A percentile compares a stretch with the other conserved stretches of the same genome.
These are phyloP conservation scores for Xiphophorus maculatus DNA, from an alignment of 2,113 vertebrate species.

Conservation along the genomic window DNA sequence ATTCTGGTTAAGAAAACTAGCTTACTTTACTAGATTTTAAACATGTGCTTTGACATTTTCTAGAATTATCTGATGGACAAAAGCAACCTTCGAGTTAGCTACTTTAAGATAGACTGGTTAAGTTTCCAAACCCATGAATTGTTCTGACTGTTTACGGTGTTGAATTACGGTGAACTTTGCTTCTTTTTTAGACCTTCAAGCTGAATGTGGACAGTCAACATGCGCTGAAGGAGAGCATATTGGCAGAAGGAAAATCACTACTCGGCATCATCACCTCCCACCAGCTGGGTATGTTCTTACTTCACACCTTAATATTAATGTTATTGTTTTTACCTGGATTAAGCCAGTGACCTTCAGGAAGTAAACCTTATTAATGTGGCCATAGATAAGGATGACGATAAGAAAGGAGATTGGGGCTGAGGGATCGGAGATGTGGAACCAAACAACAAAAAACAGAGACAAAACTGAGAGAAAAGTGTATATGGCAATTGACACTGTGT, in stretches of 20 bases:
- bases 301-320: constrained; percentile 41
- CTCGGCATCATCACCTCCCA: constrained; percentile 92
- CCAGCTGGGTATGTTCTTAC: constrained; percentile 87
- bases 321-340: constrained; percentile 99
- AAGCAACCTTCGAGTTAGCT: too few species aligned
- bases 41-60: too few species aligned
- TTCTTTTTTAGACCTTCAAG: constrained; percentile 88
- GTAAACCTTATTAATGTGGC: constrained; percentile 44
- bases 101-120: too few species aligned
- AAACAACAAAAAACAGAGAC: background rate
- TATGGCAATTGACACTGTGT: background rate
- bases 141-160: too few species aligned
- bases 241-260: constrained; percentile 91
- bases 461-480: background rate
- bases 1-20: too few species aligned
- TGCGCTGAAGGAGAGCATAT: constrained; percentile 91
- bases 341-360: constrained; percentile 96
- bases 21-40: too few species aligned
- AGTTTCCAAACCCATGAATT: too few species aligned
- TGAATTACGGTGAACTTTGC: too few species aligned
- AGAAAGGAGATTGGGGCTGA: constrained; percentile 18
- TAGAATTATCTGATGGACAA: too few species aligned
- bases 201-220: constrained; percentile 90
- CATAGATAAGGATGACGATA: constrained; percentile 30
- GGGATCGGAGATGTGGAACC: constrained; percentile 4